Evolutionary conservation across 2,888 invertebrate genomes (phyloP).

Genomic region (Adelognathus sp.): DNA sequence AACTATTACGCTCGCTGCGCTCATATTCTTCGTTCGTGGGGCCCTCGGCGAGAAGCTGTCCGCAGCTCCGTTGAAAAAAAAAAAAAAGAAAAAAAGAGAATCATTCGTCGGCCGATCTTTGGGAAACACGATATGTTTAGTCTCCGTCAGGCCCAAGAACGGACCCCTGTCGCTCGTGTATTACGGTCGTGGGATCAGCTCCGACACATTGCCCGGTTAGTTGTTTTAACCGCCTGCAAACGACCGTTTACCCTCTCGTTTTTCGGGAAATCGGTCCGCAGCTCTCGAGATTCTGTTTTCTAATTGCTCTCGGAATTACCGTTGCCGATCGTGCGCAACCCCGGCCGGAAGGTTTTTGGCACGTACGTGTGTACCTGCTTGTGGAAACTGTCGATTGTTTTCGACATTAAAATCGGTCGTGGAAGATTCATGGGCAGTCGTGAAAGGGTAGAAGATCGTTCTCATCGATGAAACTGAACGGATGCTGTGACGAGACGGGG

Average conservation of each 20-base stretch:
- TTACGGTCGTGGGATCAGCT: conserved; percentile 67
- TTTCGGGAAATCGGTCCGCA: conserved; percentile 33
- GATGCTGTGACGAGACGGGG: not conserved
- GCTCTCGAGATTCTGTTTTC: conserved; percentile 69
- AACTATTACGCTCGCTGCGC: conserved; percentile 4
- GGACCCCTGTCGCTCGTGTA: conserved; percentile 61
- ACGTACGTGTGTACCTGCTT: conserved; percentile 34
- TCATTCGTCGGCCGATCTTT: conserved; percentile 72
- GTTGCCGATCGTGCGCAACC: conserved; percentile 53
- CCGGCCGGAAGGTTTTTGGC: conserved; percentile 18
- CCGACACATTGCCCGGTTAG: conserved; percentile 53
- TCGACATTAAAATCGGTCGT: conserved; percentile 12
- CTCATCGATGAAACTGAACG: not conserved
- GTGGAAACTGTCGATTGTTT: not conserved
- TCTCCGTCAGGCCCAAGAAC: conserved; percentile 65
- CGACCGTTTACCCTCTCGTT: conserved; percentile 59
- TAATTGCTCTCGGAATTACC: conserved; percentile 70
- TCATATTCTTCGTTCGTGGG: not conserved
- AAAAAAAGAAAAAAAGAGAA: conserved; percentile 64
- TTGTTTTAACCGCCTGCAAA: conserved; percentile 59
- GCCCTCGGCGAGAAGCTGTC: conserved; percentile 64
- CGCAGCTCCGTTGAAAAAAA: conserved; percentile 66
- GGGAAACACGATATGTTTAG: conserved; percentile 77
- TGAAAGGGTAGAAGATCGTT: conserved; percentile 8
- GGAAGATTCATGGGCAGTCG: not conserved